These are phyloP conservation scores for Apteryx owenii DNA, from an alignment of 2,113 vertebrate species.

Conservation along the genomic window DNA sequence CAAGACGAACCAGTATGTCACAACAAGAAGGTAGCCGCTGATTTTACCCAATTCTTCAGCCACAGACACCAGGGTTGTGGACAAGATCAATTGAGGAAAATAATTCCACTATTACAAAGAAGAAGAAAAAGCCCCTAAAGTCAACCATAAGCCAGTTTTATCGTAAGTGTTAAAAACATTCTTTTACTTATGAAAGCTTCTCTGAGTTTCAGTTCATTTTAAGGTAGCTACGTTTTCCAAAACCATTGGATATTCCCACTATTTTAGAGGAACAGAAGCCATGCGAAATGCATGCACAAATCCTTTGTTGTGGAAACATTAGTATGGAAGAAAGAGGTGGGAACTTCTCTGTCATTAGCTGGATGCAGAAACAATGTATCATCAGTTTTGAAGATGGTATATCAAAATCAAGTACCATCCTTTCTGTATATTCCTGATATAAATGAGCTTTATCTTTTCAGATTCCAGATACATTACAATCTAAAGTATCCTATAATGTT, in stretches of 20 bases:
- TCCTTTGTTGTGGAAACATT: not conserved
- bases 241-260: not conserved
- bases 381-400: not conserved
- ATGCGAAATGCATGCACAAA: not conserved
- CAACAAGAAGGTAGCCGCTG: not conserved
- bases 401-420: not conserved
- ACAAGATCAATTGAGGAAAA: not conserved
- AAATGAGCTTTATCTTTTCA: not conserved
- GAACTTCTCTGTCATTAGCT: not conserved
- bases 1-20: slow-evolving; percentile 33
- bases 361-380: fast-evolving
- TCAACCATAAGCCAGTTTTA: not conserved
- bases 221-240: not conserved
- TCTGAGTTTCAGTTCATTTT: not conserved
- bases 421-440: not conserved
- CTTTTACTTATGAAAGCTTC: not conserved
- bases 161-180: not conserved
- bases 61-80: not conserved
- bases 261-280: not conserved
- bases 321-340: not conserved
- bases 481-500: not conserved
- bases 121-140: not conserved
- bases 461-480: not conserved
- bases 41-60: not conserved
- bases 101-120: not conserved